Conservation (phyloP, 2,797 vertebrate species). For the Coregonus sp. region DNA sequence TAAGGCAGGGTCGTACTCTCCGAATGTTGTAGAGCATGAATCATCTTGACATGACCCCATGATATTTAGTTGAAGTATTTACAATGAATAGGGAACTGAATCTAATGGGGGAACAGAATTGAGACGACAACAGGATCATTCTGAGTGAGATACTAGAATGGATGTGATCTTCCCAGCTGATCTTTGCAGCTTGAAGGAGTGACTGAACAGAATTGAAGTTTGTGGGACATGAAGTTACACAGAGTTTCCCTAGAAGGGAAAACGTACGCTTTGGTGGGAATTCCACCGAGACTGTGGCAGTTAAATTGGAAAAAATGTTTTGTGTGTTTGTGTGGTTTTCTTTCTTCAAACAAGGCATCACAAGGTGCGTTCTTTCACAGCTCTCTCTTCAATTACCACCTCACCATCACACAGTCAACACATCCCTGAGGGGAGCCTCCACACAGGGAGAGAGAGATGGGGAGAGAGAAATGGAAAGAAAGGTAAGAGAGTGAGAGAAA, state of each 20-base stretch:
- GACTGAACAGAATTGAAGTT: background rate
- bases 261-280: constrained; percentile 29
- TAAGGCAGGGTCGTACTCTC: too few species aligned
- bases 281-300: constrained; percentile 38
- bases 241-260: background rate
- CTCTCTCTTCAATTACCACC: constrained; percentile 63
- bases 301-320: constrained; percentile 20
- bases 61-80: background rate
- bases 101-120: background rate
- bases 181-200: background rate
- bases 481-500: background rate
- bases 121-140: too few species aligned
- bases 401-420: constrained; percentile 55
- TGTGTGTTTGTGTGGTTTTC: constrained; percentile 3
- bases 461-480: constrained; percentile 1
- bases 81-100: background rate
- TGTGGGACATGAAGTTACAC: background rate
- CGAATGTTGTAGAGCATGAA: background rate
- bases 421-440: background rate
- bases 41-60: background rate
- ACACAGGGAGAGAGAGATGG: constrained; percentile 40
- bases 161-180: constrained; percentile 15
- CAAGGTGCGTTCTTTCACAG: constrained; percentile 36
- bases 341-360: constrained; percentile 32
- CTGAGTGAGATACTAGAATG: constrained; percentile 16